Base-by-base conservation (phyloP, 1,140 invertebrate species). In the Littorina saxatilis region DNA sequence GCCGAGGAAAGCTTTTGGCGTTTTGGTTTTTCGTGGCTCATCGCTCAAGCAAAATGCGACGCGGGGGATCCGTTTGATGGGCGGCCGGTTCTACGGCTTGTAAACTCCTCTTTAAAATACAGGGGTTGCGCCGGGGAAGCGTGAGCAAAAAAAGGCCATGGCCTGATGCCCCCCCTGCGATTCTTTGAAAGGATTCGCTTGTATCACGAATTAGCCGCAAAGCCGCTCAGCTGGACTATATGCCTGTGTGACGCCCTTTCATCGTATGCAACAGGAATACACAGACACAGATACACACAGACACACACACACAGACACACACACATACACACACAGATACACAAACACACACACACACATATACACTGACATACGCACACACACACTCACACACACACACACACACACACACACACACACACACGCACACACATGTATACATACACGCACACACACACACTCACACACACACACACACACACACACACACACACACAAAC, bases 401-500 rank as follows among this genome's bases (percentile, higher is more conserved):
- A 2, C 73, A 27, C 61, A 2, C 73, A 27, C 73, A 29, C 72
- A 11, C 37, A 47, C 72, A 75, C 73, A 52, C 73, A 75, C 73
- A 32, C 35, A 29, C 47, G 27, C 29, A 52, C 72, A 47, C 37
- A 17, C 78, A 68, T 39, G 27, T 63, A 80, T 23, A 39, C 27
- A 47, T 17, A 43, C 47, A 50, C 43, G n/a, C 40, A 75, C 73
- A 23, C 27, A 20, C 72, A 37, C n/a, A 40, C 23, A n/a, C 35
- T 40, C 72, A 7, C 37, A 74, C 72, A 43, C 55, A 40, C 72
- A 74, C 72, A 40, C 37, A 74, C 72, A 74, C 39, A 47, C 5
- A 74, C 72, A 37, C 17, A 68, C 23, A 79, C 35, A 79, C 3
- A n/a, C n/a, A n/a, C n/a, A n/a, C n/a, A n/a, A n/a, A n/a, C n/a